Conservation (phyloP, 2,113 vertebrate species). For the Hemicordylus capensis region DNA sequence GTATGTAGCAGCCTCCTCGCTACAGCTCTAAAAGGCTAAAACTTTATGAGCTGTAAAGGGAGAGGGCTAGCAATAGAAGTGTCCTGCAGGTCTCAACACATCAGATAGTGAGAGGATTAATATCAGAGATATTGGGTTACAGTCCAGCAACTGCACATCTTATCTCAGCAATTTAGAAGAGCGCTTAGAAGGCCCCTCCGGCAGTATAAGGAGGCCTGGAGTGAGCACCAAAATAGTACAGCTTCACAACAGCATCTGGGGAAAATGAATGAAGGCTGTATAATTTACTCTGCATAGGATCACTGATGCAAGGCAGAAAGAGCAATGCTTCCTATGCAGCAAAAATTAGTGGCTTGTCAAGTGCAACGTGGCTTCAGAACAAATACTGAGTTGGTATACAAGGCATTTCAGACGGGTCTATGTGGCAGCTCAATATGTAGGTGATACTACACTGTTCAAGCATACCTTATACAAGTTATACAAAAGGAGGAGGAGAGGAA, state of each 20-base stretch:
- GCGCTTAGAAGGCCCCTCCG: conserved; percentile 41
- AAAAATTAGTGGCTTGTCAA: background rate
- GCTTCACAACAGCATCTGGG: conserved; percentile 8
- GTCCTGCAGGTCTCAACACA: conserved; percentile 25
- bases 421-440: background rate
- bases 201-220: conserved; percentile 34
- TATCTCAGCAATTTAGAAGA: conserved; percentile 59
- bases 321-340: background rate
- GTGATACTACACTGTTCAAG: background rate
- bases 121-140: conserved; percentile 71
- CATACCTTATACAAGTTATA: background rate
- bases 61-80: conserved; percentile 24
- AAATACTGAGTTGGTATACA: too few relatives aligned
- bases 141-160: conserved; percentile 55
- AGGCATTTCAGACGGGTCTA: background rate
- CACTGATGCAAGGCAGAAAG: conserved; percentile 14
- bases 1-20: conserved; percentile 6
- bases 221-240: conserved; percentile 55
- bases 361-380: background rate
- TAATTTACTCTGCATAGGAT: conserved; percentile 17
- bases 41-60: conserved; percentile 48
- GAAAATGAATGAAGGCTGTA: conserved; percentile 56
- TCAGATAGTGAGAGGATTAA: conserved; percentile 55
- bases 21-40: background rate
- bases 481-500: background rate